Percentiles rank a stretch among this genome's conserved stretches.
Evolutionary conservation across 2,113 vertebrate species (phyloP).

Genomic region (Brachyistius frenatus): DNA sequence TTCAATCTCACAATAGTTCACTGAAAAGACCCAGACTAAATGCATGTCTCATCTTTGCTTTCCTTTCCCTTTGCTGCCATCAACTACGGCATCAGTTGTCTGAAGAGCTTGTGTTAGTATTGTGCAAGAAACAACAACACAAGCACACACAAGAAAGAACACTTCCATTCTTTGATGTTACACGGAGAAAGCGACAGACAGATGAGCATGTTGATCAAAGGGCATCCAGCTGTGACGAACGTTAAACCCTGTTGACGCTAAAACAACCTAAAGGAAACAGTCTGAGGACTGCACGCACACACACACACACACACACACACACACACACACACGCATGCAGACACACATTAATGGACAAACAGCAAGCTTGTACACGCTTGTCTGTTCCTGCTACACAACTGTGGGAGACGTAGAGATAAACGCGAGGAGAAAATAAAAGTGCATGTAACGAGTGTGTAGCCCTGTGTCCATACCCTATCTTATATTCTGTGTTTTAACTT

Average conservation of each 20-base stretch:
- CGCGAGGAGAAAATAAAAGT: not conserved
- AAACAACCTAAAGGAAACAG: constrained; percentile 39
- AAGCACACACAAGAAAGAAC: constrained; percentile 11
- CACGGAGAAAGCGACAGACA: constrained; percentile 21
- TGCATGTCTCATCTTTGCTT: not conserved
- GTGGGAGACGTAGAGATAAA: not conserved
- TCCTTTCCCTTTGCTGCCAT: constrained; percentile 16
- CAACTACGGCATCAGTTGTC: constrained; percentile 1
- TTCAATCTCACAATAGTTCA: not conserved
- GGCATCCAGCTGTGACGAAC: constrained; percentile 55
- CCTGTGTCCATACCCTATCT: not conserved
- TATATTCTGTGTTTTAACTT: not conserved
- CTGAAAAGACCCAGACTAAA: not conserved
- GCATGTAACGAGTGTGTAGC: not conserved
- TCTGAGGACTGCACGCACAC: not conserved
- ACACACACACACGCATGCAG: not conserved
- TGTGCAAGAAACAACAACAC: constrained; percentile 21
- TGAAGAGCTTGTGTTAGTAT: not conserved
- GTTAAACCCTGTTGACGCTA: constrained; percentile 41
- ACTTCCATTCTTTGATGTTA: constrained; percentile 56
- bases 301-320: not conserved
- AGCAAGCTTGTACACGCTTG: not conserved
- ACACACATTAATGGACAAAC: not conserved
- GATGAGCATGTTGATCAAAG: constrained; percentile 61
- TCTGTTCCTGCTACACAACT: not conserved